Evolutionary conservation across 2,797 vertebrate species (phyloP), one percentile per base, ranked within the genome.

Genomic region (Diceros bicornis): DNA sequence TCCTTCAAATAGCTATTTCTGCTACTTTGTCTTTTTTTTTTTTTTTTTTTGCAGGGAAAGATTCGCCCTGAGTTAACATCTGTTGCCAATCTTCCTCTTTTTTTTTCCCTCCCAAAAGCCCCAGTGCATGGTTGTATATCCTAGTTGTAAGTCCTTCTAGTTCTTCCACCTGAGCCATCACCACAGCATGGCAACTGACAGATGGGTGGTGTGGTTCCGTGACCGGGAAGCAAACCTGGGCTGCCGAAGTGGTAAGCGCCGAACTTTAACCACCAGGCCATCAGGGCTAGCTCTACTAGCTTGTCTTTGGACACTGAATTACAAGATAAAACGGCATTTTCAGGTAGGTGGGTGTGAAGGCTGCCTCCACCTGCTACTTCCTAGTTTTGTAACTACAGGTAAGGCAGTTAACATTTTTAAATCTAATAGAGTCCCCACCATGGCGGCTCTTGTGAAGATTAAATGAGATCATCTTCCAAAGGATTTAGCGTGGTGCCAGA

Each of bases 291-390:
- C 86, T 91, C 59, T 77, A 32, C 84, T 50, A 57, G 4, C 37
- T 91, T 88, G n/a, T 18, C 50, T 75, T 93, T 93, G 17, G 23
- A 69, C 29, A 89, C 25, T 59, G 32, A 92, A 64, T 87, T 69
- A 9, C 14, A 78, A 64, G 17, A 64, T 27, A 20, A 87, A 41
- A 94, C 87, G 6, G 27, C 47, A 68, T n/a, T 59, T 87, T 69
- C 10, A 2, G 9, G 6, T 64, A 55, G 20, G 12, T 7, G 0
- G 8, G 25, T 81, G 71, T 37, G 37, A 79, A 86, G 47, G 32
- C 37, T 74, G 32, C 29, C 37, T 94, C 23, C 44, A 55, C 14
- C 37, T 6, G 13, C 20, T 34, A 50, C 25, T 87, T 91, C 32
- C 25, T 20, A 79, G 37, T 14, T 81, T 52, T 91, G 11, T 27